phyloP scores from a whole-genome alignment of 2,797 vertebrate genomes.

The Sciurus vulgaris region DNA sequence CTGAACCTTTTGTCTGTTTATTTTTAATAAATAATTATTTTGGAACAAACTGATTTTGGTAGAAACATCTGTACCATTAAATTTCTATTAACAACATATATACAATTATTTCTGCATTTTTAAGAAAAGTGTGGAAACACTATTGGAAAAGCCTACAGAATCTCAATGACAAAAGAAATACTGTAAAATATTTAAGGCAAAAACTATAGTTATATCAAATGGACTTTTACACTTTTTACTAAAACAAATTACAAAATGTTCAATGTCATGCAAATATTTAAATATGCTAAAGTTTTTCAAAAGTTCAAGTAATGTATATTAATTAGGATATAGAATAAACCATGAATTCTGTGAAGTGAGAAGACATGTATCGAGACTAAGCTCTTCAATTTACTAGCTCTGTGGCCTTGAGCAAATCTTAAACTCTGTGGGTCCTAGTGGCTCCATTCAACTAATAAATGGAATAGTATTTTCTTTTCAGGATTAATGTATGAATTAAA shows the following conservation, averaged over 20 bases:
- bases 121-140: background rate
- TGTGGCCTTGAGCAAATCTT: background rate
- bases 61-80: background rate
- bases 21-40: background rate
- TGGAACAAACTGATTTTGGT: background rate
- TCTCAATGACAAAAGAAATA: slow-evolving; percentile 30
- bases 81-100: background rate
- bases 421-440: background rate
- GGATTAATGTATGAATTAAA: background rate
- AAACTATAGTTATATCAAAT: background rate
- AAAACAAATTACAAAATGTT: background rate
- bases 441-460: background rate
- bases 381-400: background rate
- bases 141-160: background rate
- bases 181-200: slow-evolving; percentile 1
- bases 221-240: background rate
- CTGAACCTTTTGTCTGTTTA: background rate
- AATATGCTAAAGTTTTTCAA: background rate
- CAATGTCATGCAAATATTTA: background rate
- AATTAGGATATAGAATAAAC: background rate
- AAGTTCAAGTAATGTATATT: background rate
- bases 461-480: background rate
- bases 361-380: background rate
- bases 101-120: background rate
- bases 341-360: background rate